Evolutionary conservation across 1,140 invertebrate genomes (phyloP).

Genomic region (Anagrus nilaparvatae): DNA sequence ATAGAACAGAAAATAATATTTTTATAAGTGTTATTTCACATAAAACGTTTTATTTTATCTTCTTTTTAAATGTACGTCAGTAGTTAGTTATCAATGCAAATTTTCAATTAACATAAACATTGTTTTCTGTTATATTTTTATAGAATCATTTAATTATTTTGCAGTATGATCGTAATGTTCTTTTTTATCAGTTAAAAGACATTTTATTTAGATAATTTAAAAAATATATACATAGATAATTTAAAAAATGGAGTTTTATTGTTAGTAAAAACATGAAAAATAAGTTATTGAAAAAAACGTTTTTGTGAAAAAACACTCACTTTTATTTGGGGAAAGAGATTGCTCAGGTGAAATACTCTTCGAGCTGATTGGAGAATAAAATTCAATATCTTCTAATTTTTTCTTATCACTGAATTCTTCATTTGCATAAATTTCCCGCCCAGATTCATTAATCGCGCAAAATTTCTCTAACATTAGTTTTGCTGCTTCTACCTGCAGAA

Average conservation of each 20-base stretch:
- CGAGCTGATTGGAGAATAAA: conserved; percentile 33
- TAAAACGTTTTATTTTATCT: no score
- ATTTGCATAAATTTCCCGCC: conserved; percentile 17
- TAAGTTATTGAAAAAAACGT: conserved; percentile 11
- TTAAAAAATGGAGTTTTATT: conserved; percentile 2
- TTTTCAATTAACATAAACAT: no score
- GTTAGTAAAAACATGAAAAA: conserved; percentile 4
- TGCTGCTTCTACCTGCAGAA: conserved; percentile 16
- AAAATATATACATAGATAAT: conserved; percentile 2
- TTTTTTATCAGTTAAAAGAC: not conserved
- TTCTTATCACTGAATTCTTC: no score
- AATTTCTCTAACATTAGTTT: conserved; percentile 12
- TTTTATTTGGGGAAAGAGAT: conserved; percentile 18
- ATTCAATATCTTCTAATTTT: conserved; percentile 25
- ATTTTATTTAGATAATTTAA: not conserved
- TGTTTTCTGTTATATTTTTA: not conserved
- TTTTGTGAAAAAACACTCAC: conserved; percentile 25
- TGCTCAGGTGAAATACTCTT: conserved; percentile 28
- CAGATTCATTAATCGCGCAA: conserved; percentile 7
- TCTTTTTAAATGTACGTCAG: no score
- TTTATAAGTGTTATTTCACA: no score
- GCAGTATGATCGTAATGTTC: not conserved
- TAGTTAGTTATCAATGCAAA: no score
- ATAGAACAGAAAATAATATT: no score
- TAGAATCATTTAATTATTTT: not conserved